Percentiles rank a stretch among this genome's conserved stretches.
Conservation (phyloP, 2,888 invertebrate species). For the Volucella inanis region DNA sequence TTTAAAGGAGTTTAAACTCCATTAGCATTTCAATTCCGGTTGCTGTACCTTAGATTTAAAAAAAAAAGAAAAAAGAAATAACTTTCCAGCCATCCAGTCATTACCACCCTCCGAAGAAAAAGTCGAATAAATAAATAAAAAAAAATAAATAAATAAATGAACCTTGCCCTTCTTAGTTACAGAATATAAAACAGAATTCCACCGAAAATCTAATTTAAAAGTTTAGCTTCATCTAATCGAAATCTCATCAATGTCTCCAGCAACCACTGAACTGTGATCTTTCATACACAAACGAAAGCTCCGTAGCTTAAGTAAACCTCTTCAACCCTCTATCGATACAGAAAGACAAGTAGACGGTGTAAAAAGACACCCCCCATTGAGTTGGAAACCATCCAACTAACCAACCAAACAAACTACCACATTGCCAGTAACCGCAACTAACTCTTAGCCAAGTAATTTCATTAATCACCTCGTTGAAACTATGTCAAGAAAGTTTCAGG, state of each 20-base stretch:
- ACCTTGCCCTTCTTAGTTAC: conserved; percentile 49
- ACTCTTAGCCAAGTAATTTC: conserved; percentile 70
- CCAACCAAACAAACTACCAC: conserved; percentile 41
- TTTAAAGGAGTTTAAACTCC: conserved; percentile 43
- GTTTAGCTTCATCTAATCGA: conserved; percentile 62
- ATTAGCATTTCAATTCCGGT: conserved; percentile 59
- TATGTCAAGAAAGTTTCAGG: conserved; percentile 69
- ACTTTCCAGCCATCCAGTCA: conserved; percentile 27
- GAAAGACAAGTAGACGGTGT: not conserved
- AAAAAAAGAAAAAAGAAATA: not conserved
- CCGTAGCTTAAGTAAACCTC: conserved; percentile 27
- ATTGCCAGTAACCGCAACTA: conserved; percentile 48
- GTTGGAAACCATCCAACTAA: not conserved
- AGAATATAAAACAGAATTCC: conserved; percentile 63
- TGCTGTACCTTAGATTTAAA: conserved; percentile 18
- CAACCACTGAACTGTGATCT: conserved; percentile 55
- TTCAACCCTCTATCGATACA: conserved; percentile 33
- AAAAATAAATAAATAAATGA: not conserved
- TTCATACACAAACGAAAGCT: conserved; percentile 28
- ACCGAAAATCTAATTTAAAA: conserved; percentile 66
- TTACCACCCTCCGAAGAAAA: conserved; percentile 46
- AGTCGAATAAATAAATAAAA: no score
- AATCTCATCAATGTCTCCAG: conserved; percentile 71
- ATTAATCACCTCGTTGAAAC: conserved; percentile 73
- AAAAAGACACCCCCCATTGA: conserved; percentile 2